Evolutionary conservation across 2,888 invertebrate genomes (phyloP).

Genomic region (Bombylius major): DNA sequence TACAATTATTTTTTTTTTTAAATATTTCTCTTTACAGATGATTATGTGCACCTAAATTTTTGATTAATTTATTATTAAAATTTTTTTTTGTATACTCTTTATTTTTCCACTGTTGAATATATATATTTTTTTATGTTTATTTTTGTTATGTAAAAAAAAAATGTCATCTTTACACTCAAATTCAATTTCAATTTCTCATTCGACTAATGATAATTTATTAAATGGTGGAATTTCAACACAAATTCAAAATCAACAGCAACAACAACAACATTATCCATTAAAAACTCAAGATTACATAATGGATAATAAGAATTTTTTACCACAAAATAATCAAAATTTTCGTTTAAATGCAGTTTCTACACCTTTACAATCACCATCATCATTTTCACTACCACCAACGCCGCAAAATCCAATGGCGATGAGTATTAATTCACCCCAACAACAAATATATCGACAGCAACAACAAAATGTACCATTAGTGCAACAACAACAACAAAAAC

Average conservation of each 20-base stretch:
- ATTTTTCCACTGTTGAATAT: too few species aligned
- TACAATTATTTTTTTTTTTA: too few species aligned
- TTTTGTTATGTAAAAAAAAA: background rate
- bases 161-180: slow-evolving; percentile 4
- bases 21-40: too few species aligned
- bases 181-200: background rate
- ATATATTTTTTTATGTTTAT: too few species aligned
- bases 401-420: background rate
- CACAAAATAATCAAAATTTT: background rate
- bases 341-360: background rate
- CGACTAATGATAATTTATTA: background rate
- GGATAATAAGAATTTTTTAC: slow-evolving; percentile 3
- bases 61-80: too few species aligned
- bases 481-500: background rate
- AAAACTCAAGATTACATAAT: background rate
- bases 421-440: background rate
- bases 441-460: background rate
- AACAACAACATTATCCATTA: background rate
- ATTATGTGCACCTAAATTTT: too few species aligned
- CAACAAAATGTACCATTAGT: background rate
- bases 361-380: background rate
- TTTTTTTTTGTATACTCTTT: too few species aligned
- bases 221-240: slow-evolving; percentile 5
- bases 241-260: background rate
- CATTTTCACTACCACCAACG: too few species aligned